A percentile compares a stretch with the other conserved stretches of the same genome.
These are phyloP conservation scores for Uromys caudimaculatus DNA, from an alignment of 2,797 vertebrate genomes.

Conservation along the genomic window DNA sequence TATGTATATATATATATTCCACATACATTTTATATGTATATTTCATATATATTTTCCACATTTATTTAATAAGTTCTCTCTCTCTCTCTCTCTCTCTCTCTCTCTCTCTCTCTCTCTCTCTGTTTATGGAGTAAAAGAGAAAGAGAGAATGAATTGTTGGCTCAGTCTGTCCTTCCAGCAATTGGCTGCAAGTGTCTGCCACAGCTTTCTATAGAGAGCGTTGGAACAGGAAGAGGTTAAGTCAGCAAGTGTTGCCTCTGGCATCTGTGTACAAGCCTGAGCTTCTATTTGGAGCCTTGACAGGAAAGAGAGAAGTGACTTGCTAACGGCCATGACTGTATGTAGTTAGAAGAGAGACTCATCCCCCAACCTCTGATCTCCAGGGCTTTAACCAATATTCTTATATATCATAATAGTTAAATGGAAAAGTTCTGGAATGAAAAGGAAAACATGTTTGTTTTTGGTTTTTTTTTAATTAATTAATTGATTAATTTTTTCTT, in stretches of 20 bases:
- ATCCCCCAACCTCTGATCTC: neutral
- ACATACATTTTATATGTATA: neutral
- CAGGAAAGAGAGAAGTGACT: neutral
- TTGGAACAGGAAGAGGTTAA: accelerated
- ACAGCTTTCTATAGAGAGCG: neutral
- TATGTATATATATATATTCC: no score
- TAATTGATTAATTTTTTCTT: neutral
- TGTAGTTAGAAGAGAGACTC: neutral
- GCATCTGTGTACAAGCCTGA: neutral
- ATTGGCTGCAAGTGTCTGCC: neutral
- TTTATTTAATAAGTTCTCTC: neutral
- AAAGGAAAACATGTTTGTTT: neutral
- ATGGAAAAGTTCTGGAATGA: neutral
- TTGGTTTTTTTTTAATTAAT: neutral
- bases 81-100: neutral
- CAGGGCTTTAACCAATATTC: neutral
- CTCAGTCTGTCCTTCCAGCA: neutral
- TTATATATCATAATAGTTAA: neutral
- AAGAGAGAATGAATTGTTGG: neutral
- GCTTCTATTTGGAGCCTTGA: neutral
- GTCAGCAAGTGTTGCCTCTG: neutral
- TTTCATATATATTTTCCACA: neutral
- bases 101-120: neutral
- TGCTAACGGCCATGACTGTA: neutral
- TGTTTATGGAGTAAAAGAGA: neutral